These are phyloP conservation scores for Lepus timidus DNA, from an alignment of 2,113 vertebrate species.

Conservation along the genomic window DNA sequence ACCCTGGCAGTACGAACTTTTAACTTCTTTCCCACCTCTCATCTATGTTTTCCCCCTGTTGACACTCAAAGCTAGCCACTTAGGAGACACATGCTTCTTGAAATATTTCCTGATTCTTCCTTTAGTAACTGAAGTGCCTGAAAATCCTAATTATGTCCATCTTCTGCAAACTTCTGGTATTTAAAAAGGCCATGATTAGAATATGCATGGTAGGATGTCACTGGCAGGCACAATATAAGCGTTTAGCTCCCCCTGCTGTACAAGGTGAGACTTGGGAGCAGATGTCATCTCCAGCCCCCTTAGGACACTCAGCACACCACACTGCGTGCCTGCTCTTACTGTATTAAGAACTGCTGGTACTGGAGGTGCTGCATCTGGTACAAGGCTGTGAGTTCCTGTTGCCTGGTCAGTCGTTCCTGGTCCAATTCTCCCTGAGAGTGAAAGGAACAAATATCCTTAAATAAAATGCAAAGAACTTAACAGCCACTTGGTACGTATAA, in stretches of 20 bases:
- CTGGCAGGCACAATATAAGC: neutral
- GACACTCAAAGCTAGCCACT: slow-evolving; percentile 13
- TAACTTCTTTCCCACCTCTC: neutral
- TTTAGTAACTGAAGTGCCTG: slow-evolving; percentile 19
- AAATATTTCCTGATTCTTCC: neutral
- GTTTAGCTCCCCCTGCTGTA: neutral
- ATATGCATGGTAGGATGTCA: neutral
- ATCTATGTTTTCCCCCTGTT: neutral
- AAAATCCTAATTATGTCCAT: slow-evolving; percentile 20
- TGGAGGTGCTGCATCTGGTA: slow-evolving; percentile 98
- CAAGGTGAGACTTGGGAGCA: neutral
- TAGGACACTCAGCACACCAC: neutral
- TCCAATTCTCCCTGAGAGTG: slow-evolving; percentile 93
- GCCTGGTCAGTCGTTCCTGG: slow-evolving; percentile 96
- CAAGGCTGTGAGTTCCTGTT: slow-evolving; percentile 95
- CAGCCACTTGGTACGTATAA: neutral
- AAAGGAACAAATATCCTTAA: slow-evolving; percentile 45
- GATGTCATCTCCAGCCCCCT: neutral
- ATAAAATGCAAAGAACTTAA: neutral
- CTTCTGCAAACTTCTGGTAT: slow-evolving; percentile 24
- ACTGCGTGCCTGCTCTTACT: slow-evolving; percentile 87
- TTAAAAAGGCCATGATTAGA: slow-evolving; percentile 36
- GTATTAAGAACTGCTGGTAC: slow-evolving; percentile 97
- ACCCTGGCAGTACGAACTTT: neutral
- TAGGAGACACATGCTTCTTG: neutral